Evolutionary conservation across 1,140 invertebrate genomes (phyloP), one percentile per base, ranked within the genome.

Genomic region (Ectropis grisescens): DNA sequence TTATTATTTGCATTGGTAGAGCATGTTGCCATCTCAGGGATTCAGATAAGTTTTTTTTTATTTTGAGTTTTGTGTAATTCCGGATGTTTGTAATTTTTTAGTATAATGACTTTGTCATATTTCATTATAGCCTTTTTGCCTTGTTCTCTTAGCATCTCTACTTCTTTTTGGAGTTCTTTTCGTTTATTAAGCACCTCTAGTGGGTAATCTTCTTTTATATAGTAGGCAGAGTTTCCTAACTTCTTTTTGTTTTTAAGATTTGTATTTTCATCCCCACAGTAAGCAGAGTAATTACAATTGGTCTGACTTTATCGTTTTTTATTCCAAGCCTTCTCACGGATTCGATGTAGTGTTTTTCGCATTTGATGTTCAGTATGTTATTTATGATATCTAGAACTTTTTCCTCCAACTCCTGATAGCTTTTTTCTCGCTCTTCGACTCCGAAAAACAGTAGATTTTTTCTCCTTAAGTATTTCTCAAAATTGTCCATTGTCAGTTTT

Each of bases 201-300:
- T 11, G 54, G 42, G 16, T 31, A 57, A 12, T 56, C 47, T 42
- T 56, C 41, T 38, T 56, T 56, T 8, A 57, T 29, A 11, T 54
- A 54, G 15, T 47, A 51, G 9, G 37, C 8, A 3, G 42, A 34
- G 1, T 12, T 30, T 34, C 49, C 13, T 13, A 51, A 32, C 8
- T 36, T 43, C 8, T 55, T 46, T 35, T 55, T 55, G n/a, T 49
- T 59, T 42, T 47, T 35, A 34, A 29, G 32, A 58, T 39, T 29
- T 51, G 11, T 33, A 58, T 47, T 49, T 58, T 58, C 12, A 43
- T 11, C 2, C 47, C 44, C 37, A 51, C 34, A 7, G 50, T 51
- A 22, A 13, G 6, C 1, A 54, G 14, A n/a, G 55, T 54, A 3
- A 39, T 34, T 28, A 47, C 33, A 24, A 55, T 41, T 25, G 43